Percentiles rank a stretch among this genome's conserved stretches.
These are phyloP conservation scores for Lepidurus couesii DNA, from an alignment of 1,140 invertebrate genomes.

Conservation along the genomic window DNA sequence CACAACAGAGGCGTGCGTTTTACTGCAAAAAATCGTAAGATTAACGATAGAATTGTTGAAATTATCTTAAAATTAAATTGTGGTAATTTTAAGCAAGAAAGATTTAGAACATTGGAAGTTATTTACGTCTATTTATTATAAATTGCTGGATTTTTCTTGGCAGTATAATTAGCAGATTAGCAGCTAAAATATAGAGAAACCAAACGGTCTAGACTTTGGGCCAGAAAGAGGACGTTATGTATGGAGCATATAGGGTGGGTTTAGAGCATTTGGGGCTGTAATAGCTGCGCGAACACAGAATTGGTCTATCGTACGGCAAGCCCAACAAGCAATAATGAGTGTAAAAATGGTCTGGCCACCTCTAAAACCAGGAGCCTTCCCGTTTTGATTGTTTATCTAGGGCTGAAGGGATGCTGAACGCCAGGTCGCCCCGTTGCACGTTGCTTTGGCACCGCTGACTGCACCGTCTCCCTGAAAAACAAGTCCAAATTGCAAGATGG, in stretches of 20 bases:
- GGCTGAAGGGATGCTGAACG: constrained; percentile 18
- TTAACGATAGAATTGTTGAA: no score
- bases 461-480: constrained; percentile 1
- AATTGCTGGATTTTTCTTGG: no score
- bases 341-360: constrained; percentile 21
- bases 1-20: no score
- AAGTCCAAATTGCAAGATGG: background rate
- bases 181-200: background rate
- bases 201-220: background rate
- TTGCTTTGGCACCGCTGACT: background rate
- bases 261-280: background rate
- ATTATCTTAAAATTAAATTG: no score
- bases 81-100: no score
- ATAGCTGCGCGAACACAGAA: background rate
- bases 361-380: background rate
- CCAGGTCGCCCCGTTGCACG: constrained; percentile 8
- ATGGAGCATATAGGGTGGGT: background rate
- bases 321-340: constrained; percentile 19
- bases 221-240: background rate
- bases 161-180: background rate
- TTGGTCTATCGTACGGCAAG: background rate
- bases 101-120: no score
- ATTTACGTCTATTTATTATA: no score
- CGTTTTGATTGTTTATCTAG: constrained; percentile 18
- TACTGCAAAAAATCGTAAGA: no score